A percentile compares a stretch with the other conserved stretches of the same genome.
These are phyloP conservation scores for Parapsyche elsis DNA, from an alignment of 1,140 invertebrate genomes.

Conservation along the genomic window DNA sequence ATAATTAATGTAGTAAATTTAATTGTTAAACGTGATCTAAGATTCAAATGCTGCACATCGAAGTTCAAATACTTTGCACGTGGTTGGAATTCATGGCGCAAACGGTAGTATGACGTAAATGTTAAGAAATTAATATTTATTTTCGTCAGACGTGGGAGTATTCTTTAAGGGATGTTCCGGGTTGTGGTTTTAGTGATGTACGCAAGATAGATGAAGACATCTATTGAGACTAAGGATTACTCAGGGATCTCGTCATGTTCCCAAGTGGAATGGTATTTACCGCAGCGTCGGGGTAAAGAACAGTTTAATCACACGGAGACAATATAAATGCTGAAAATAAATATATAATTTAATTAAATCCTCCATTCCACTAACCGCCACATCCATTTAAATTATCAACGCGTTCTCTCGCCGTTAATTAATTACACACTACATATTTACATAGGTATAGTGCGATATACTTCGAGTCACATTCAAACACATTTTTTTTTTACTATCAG, in stretches of 20 bases:
- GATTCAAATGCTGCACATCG: too few relatives aligned
- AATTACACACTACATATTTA: too few relatives aligned
- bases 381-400: too few relatives aligned
- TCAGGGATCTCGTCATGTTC: neutral
- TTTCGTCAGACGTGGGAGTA: neutral
- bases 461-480: too few relatives aligned
- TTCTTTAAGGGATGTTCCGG: neutral
- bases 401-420: too few relatives aligned
- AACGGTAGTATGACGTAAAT: too few relatives aligned
- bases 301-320: constrained; percentile 9
- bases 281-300: neutral
- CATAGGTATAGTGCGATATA: too few relatives aligned
- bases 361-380: neutral
- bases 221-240: constrained; percentile 26
- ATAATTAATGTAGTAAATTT: too few relatives aligned
- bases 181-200: constrained; percentile 12
- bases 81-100: too few relatives aligned
- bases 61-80: too few relatives aligned
- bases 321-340: neutral
- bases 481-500: too few relatives aligned
- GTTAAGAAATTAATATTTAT: neutral
- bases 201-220: constrained; percentile 19
- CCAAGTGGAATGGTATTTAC: constrained; percentile 13
- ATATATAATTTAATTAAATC: neutral
- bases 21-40: too few relatives aligned